Base-by-base conservation (phyloP, 2,888 invertebrate genomes). In the Thecocarcelia acutangulata region DNA sequence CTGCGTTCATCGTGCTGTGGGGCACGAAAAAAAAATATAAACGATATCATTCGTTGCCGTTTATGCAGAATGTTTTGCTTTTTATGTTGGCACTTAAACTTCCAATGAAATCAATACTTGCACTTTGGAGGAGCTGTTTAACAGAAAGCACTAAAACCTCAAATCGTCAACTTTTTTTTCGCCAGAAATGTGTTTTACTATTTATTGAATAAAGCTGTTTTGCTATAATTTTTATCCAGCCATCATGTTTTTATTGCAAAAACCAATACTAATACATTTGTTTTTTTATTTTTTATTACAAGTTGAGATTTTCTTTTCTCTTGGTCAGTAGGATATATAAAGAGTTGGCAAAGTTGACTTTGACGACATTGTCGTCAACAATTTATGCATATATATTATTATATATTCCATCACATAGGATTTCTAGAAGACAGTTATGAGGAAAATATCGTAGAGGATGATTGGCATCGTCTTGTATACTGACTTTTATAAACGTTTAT, bases 201-300 rank as follows among this genome's bases (percentile, higher is more conserved):
- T 82, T 82, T 82, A 82, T 77, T 73, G 77, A 74, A 77, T 77
- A 74, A 64, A 77, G 63, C 58, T 73, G 69, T 82, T 81, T 69
- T 77, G 63, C 56, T n/a, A 69, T 73, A 73, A 58, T 61, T 64
- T 63, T 64, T 44, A 73, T 70, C n/a, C n/a, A 42, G 56, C 44
- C 54, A 46, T n/a, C 11, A 64, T 21, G 19, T 33, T 28, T 44
- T 37, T 8, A 33, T 33, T 33, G 9, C n/a, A n/a, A n/a, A n/a
- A n/a, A n/a, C n/a, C n/a, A n/a, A n/a, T n/a, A n/a, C n/a, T n/a
- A n/a, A n/a, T n/a, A n/a, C n/a, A n/a, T n/a, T n/a, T n/a, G n/a
- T 33, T 24, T 24, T 24, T 5, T 24, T 24, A 24, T 24, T 24
- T 24, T 24, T 24, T 3, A 33, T 33, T 3, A 6, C 13, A 1